A percentile compares a stretch with the other conserved stretches of the same genome.
Evolutionary conservation across 1,140 invertebrate genomes (phyloP).

Genomic region (Drosophila pruinosa): DNA sequence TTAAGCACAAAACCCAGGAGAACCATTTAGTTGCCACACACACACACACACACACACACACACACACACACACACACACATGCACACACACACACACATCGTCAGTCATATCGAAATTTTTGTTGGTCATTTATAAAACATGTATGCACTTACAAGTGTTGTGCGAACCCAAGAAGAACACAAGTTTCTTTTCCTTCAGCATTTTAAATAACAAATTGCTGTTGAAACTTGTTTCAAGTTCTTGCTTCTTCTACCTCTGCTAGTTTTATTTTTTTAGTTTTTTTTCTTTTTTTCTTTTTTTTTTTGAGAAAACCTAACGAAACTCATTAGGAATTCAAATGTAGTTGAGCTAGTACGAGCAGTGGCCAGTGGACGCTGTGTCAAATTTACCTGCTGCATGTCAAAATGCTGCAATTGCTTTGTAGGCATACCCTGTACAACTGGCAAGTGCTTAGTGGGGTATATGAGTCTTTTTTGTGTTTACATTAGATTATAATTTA

Average conservation of each 20-base stretch:
- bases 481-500: background rate
- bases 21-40: slow-evolving; percentile 5
- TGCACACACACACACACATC: background rate
- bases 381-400: slow-evolving; percentile 2
- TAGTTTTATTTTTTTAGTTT: background rate
- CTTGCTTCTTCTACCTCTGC: background rate
- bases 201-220: slow-evolving; percentile 69
- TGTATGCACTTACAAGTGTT: slow-evolving; percentile 2
- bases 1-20: slow-evolving; percentile 11
- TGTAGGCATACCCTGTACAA: background rate
- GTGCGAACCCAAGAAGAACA: background rate
- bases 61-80: background rate
- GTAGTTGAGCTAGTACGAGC: slow-evolving; percentile 45
- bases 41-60: background rate
- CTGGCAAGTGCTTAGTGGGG: background rate
- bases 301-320: slow-evolving; percentile 21
- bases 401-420: background rate
- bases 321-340: slow-evolving; percentile 70
- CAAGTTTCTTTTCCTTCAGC: slow-evolving; percentile 5
- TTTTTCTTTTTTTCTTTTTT: background rate
- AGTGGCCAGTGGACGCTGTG: slow-evolving; percentile 5
- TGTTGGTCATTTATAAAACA: slow-evolving; percentile 12
- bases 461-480: background rate
- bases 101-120: background rate
- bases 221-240: slow-evolving; percentile 49